These are phyloP conservation scores for Amphilophus citrinellus DNA, from an alignment of 2,113 vertebrate species.

Conservation along the genomic window DNA sequence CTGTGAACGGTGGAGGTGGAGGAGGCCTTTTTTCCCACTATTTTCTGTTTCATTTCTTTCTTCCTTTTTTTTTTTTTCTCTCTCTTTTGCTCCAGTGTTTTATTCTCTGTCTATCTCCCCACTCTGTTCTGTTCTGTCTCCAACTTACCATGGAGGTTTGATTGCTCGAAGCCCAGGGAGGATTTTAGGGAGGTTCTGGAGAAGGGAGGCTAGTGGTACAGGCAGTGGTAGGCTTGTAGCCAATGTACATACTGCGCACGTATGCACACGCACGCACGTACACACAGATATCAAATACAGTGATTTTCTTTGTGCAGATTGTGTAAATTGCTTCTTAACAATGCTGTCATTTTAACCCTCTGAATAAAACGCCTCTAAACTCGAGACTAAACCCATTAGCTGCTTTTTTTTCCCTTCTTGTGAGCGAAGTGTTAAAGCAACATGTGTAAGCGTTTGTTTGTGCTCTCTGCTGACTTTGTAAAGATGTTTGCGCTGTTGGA, in stretches of 20 bases:
- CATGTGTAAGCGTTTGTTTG: slow-evolving; percentile 81
- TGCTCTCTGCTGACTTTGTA: slow-evolving; percentile 73
- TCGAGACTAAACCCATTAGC: slow-evolving; percentile 46
- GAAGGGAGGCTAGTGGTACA: slow-evolving; percentile 79
- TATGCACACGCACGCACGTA: slow-evolving; percentile 37
- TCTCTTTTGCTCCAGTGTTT: slow-evolving; percentile 39
- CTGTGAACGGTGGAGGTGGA: background rate
- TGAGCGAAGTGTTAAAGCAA: slow-evolving; percentile 65
- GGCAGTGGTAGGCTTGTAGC: slow-evolving; percentile 72
- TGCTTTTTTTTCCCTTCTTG: slow-evolving; percentile 50
- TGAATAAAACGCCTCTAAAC: slow-evolving; percentile 12
- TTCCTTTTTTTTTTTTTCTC: slow-evolving; percentile 1
- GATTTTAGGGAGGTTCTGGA: slow-evolving; percentile 78
- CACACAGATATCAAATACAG: slow-evolving; percentile 30
- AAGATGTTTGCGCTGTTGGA: slow-evolving; percentile 79
- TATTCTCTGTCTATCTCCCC: slow-evolving; percentile 53
- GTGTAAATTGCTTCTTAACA: slow-evolving; percentile 48
- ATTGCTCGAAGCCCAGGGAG: slow-evolving; percentile 75
- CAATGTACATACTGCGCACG: slow-evolving; percentile 62
- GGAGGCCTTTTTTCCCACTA: background rate
- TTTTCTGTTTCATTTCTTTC: slow-evolving; percentile 40
- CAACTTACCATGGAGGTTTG: slow-evolving; percentile 67
- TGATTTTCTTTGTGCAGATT: slow-evolving; percentile 31
- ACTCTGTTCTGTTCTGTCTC: slow-evolving; percentile 68
- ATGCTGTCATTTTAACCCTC: slow-evolving; percentile 44